These are phyloP conservation scores for Spinus pinus DNA, from an alignment of 2,797 vertebrate genomes.

Conservation along the genomic window DNA sequence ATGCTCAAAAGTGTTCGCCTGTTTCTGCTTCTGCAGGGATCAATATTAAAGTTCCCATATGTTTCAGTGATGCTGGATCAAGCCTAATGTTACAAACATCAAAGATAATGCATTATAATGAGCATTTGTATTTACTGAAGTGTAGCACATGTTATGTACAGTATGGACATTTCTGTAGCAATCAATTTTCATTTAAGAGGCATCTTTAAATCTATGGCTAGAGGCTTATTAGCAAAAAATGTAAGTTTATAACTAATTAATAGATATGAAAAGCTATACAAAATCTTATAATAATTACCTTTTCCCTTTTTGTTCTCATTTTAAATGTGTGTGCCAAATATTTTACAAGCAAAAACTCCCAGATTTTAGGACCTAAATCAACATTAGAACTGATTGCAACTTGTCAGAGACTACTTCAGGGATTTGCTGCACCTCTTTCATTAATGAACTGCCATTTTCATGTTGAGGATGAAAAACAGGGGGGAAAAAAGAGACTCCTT, in stretches of 20 bases:
- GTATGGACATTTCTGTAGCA: neutral
- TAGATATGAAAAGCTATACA: neutral
- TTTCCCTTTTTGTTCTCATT: too few relatives aligned
- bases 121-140: neutral
- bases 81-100: neutral
- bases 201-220: neutral
- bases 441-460: neutral
- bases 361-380: neutral
- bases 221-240: neutral
- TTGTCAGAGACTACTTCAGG: neutral
- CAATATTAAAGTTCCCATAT: neutral
- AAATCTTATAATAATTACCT: neutral
- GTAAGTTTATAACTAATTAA: neutral
- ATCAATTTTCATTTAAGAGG: neutral
- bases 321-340: neutral
- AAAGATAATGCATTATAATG: neutral
- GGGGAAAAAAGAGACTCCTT: neutral
- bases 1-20: neutral
- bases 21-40: neutral
- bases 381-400: neutral
- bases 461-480: neutral
- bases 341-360: neutral
- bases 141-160: neutral
- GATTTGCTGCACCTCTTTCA: neutral
- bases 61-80: neutral